These are phyloP conservation scores for Morpho helenor DNA, from an alignment of 2,888 invertebrate species.

Conservation along the genomic window DNA sequence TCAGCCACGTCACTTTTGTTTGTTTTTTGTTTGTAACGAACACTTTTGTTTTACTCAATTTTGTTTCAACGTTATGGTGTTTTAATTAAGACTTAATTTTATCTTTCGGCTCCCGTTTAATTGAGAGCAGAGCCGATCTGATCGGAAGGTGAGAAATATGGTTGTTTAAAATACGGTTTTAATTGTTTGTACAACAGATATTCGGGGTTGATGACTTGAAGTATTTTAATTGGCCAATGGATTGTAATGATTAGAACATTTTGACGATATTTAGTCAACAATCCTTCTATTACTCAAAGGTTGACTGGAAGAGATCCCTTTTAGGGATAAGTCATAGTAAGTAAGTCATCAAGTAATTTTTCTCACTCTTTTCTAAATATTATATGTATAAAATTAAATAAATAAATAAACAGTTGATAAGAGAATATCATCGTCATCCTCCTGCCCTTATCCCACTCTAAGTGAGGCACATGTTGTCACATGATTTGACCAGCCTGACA, in stretches of 20 bases:
- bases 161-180: constrained; percentile 28
- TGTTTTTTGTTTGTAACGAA: constrained; percentile 22
- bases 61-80: constrained; percentile 52
- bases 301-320: too few species aligned
- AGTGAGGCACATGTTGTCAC: too few species aligned
- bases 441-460: too few species aligned
- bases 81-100: constrained; percentile 77
- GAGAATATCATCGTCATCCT: too few species aligned
- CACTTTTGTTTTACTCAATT: constrained; percentile 32
- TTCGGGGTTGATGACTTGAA: constrained; percentile 11
- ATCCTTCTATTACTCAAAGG: too few species aligned
- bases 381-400: too few species aligned
- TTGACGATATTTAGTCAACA: neutral
- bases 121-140: constrained; percentile 43
- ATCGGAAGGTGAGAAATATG: constrained; percentile 40
- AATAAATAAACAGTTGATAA: too few species aligned
- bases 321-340: too few species aligned
- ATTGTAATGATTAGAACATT: constrained; percentile 4
- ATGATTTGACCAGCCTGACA: too few species aligned
- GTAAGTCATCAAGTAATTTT: too few species aligned
- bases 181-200: constrained; percentile 23
- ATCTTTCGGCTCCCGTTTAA: constrained; percentile 55
- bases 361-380: too few species aligned
- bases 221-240: constrained; percentile 17
- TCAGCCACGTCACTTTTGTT: constrained; percentile 28